These are phyloP conservation scores for Platysternon megacephalum DNA, from an alignment of 2,113 vertebrate species.

Conservation along the genomic window DNA sequence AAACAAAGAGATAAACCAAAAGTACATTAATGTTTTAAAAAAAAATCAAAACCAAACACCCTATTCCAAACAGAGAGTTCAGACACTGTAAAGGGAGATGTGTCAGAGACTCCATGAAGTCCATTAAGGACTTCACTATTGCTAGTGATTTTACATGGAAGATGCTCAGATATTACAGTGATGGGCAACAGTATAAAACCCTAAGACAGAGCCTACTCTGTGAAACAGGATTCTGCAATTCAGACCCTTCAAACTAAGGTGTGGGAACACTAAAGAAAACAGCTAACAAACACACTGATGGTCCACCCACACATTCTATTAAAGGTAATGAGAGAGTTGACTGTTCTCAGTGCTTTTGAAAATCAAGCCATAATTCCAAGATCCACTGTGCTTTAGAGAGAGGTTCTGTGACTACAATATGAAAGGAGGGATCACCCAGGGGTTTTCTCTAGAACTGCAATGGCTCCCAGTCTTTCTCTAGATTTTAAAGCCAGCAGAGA, in stretches of 20 bases:
- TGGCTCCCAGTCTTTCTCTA: background rate
- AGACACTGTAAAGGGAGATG: background rate
- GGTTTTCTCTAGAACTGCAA: background rate
- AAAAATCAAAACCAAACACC: background rate
- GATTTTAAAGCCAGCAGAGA: background rate
- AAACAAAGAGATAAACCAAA: background rate
- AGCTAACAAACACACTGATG: background rate
- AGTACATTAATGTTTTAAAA: background rate
- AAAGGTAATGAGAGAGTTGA: background rate
- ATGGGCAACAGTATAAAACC: background rate
- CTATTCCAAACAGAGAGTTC: background rate
- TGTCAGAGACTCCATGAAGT: background rate
- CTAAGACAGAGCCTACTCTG: background rate
- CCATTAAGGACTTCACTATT: background rate
- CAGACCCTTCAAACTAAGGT: background rate
- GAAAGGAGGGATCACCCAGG: background rate
- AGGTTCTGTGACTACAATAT: background rate
- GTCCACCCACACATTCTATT: background rate
- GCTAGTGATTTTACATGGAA: background rate
- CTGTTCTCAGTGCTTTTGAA: background rate
- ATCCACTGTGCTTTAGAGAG: background rate
- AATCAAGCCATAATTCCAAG: background rate
- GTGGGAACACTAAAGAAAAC: background rate
- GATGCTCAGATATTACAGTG: background rate
- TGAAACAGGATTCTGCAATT: background rate